Evolutionary conservation across 2,888 invertebrate species (phyloP), one percentile per base, ranked within the genome.

Genomic region (Macaria notata): DNA sequence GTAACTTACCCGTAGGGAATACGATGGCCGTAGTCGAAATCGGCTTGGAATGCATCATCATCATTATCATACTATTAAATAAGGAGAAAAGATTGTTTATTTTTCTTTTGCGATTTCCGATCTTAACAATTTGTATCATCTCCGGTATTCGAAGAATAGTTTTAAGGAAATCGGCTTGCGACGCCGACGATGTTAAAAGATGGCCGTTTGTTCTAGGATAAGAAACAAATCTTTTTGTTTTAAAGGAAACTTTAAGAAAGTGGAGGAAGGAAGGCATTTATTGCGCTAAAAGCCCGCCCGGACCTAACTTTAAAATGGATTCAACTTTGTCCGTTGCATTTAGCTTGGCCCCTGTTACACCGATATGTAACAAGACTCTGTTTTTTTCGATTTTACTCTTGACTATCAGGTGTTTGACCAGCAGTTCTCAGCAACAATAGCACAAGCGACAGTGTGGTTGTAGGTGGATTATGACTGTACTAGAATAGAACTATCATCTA

Each of bases 281-380:
- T 90, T 88, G 90, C 86, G 81, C 89, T 89, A 89, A 90, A 88
- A 90, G 89, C 89, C 76, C 81, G 79, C 77, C 74, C 80, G 83
- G 86, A 86, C 83, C 84, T 87, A 86, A 88, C 87, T 89, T 89
- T 88, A 89, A 88, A 90, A 87, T 88, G 86, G 90, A 89, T 89
- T 89, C 88, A 88, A 90, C 86, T 90, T 90, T 86, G 85, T 83
- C 81, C 80, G 86, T 81, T 88, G 88, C 87, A 87, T 88, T 88
- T 84, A 84, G 75, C 69, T 71, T 70, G 76, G 70, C 65, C 54
- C 29, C 29, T 68, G 59, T 82, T 59, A 88, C 83, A 88, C 84
- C 72, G 81, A 62, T 8, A 30, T 43, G 75, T 76, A 74, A 8
- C 41, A 41, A n/a, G 8, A 41, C 8, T 8, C 9, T 41, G 8